Base-by-base conservation (phyloP, 2,797 vertebrate genomes). In the Masticophis lateralis region DNA sequence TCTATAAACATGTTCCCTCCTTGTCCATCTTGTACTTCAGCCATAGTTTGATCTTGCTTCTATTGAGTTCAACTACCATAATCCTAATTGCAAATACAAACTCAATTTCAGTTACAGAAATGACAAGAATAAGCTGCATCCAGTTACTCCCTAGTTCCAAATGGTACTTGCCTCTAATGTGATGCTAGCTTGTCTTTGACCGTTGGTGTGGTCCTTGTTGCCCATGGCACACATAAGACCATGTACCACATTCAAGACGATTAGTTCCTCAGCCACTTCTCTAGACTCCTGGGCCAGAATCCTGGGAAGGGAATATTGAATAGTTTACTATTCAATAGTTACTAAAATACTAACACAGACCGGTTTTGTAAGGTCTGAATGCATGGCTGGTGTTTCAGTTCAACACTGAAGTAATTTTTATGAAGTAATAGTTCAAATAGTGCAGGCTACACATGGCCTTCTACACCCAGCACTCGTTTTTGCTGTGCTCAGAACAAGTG, bases 111-210 rank as follows among this genome's bases (percentile, higher is more conserved):
- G 4, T 32, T 47, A n/a, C 16, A 37, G 60, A 88, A 51, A 22
- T 92, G 32, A 51, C 28, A 63, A 28, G 22, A 53, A 88, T 47
- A 27, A 60, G 53, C 59, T 61, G 53, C 6, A 28, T 10, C 28
- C 55, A 91, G 6, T 91, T 89, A 47, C 2, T 22, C 37, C 22
- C 8, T 47, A 28, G 9, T 2, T 13, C 14, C 28, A 25, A 89
- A 66, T 92, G 59, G 14, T 1, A 0, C 93, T 93, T 93, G 98
- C 98, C 98, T 98, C 88, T 92, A 99, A 97, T 13, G 98, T 96
- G 63, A 98, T 93, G 90, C 98, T 98, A 95, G 98, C 98, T 86
- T 99, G 98, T 95, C 97, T 97, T 97, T 99, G 99, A 91, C 98
- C 95, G 25, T 98, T 98, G 13, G 94, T 91, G 55, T 98, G 98